A percentile compares a stretch with the other conserved stretches of the same genome.
Evolutionary conservation across 2,888 invertebrate genomes (phyloP).

Genomic region (Drosophila ochracea): DNA sequence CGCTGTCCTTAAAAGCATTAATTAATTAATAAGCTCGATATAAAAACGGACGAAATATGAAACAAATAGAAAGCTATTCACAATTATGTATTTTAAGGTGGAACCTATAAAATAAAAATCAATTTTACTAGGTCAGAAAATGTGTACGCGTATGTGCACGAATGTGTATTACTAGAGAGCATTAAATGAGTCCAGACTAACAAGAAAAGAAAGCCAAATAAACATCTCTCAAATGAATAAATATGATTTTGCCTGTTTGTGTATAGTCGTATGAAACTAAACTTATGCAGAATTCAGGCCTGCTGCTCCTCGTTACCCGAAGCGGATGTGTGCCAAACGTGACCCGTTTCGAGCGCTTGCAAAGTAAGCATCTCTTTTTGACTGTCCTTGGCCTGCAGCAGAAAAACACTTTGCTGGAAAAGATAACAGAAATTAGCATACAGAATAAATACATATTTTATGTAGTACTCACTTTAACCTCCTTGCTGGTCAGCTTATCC

Average conservation of each 20-base stretch:
- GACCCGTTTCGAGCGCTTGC: constrained; percentile 83
- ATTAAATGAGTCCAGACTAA: constrained; percentile 19
- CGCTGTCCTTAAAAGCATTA: not conserved
- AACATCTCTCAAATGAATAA: constrained; percentile 13
- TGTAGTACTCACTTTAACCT: constrained; percentile 78
- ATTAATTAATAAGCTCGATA: not conserved
- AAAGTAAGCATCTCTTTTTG: constrained; percentile 86
- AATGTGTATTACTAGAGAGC: constrained; percentile 28
- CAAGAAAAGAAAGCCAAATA: constrained; percentile 9
- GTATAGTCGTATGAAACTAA: constrained; percentile 12
- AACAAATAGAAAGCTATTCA: not conserved
- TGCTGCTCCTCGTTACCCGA: constrained; percentile 64
- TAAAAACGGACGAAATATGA: not conserved
- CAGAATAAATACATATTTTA: not conserved
- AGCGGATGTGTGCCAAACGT: constrained; percentile 67
- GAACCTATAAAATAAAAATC: constrained; percentile 21
- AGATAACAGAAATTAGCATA: not conserved
- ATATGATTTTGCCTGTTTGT: constrained; percentile 8
- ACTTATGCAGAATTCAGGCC: constrained; percentile 39
- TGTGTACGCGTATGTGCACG: constrained; percentile 19
- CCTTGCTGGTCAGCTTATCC: constrained; percentile 86
- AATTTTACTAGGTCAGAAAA: constrained; percentile 44
- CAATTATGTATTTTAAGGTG: constrained; percentile 1
- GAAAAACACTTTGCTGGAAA: constrained; percentile 91
- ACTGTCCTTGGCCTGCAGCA: constrained; percentile 91